A percentile compares a stretch with the other conserved stretches of the same genome.
Evolutionary conservation across 2,888 invertebrate species (phyloP).

Genomic region (Hyposoter dolosus): DNA sequence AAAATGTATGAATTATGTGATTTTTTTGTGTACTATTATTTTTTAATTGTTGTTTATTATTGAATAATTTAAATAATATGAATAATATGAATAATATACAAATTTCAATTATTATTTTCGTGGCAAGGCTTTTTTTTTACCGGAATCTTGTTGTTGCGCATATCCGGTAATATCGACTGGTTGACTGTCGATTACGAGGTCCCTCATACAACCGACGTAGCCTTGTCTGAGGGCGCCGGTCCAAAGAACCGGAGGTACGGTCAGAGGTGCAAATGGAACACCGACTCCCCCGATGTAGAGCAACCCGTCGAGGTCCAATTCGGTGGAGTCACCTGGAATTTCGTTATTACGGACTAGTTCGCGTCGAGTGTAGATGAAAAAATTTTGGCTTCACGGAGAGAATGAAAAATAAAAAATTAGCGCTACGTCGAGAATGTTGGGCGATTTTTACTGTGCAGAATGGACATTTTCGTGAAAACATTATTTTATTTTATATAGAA

Average conservation of each 20-base stretch:
- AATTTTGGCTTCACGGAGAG: background rate
- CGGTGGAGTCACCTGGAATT: slow-evolving; percentile 91
- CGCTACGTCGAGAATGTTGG: too few relatives aligned
- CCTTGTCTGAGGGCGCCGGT: slow-evolving; percentile 95
- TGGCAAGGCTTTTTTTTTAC: slow-evolving; percentile 84
- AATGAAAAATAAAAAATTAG: background rate
- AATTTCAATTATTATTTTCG: background rate
- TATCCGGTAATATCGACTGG: slow-evolving; percentile 95
- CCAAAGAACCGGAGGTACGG: slow-evolving; percentile 95
- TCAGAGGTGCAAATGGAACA: slow-evolving; percentile 91
- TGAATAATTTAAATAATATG: background rate
- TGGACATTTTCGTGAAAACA: too few relatives aligned
- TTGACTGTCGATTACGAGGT: slow-evolving; percentile 94
- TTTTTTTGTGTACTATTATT: background rate
- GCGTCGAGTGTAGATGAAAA: background rate
- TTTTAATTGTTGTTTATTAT: background rate
- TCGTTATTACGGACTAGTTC: background rate
- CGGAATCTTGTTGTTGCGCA: slow-evolving; percentile 95
- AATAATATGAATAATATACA: background rate
- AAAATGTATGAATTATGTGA: background rate
- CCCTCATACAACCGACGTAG: slow-evolving; percentile 97
- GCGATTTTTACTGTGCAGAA: too few relatives aligned
- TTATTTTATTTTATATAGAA: too few relatives aligned
- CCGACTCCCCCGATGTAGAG: slow-evolving; percentile 96
- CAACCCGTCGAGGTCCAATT: slow-evolving; percentile 94